Base-by-base conservation (phyloP, 2,888 invertebrate species). In the Acronicta psi region DNA sequence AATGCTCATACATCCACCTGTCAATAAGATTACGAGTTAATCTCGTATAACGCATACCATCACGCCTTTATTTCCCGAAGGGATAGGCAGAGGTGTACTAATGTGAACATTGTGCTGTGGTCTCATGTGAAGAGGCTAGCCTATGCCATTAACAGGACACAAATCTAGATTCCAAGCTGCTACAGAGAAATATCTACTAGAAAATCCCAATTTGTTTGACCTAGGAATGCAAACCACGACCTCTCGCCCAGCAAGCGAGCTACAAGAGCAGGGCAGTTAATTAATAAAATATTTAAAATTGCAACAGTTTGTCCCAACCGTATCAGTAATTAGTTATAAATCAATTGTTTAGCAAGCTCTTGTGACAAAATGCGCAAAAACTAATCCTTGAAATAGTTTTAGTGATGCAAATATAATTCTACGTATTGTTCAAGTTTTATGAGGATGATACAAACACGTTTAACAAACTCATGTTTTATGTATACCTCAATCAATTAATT, bases 271-370 rank as follows among this genome's bases (percentile, higher is more conserved):
- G 11, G 10, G 10, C 4, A 11, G 11, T 18, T 1, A 25, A 45
- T 64, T 55, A 38, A 50, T 45, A 46, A 25, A 29, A 31, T 50
- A 60, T 73, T 68, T 50, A 31, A 60, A 23, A 40, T 46, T 69
- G 50, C 50, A 29, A 17, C 13, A 41, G 18, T 6, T n/a, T 55
- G 63, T 36, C 37, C 36, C 54, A 49, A 73, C 38, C 38, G 44
- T 52, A 49, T 50, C 63, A 23, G 45, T 20, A 69, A 55, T 25
- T 16, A 16, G 29, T 18, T 31, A 38, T 69, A 61, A 55, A 73
- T 69, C 51, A 61, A 16, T 36, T 4, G 36, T 55, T 73, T 69
- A 14, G 31, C 44, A 52, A 58, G 16, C 10, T 34, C 16, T 34
- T 49, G 23, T 73, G 51, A 46, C 51, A 52, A 49, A 61, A 69